Evolutionary conservation across 2,113 vertebrate species (phyloP).

Genomic region (Psophia crepitans): DNA sequence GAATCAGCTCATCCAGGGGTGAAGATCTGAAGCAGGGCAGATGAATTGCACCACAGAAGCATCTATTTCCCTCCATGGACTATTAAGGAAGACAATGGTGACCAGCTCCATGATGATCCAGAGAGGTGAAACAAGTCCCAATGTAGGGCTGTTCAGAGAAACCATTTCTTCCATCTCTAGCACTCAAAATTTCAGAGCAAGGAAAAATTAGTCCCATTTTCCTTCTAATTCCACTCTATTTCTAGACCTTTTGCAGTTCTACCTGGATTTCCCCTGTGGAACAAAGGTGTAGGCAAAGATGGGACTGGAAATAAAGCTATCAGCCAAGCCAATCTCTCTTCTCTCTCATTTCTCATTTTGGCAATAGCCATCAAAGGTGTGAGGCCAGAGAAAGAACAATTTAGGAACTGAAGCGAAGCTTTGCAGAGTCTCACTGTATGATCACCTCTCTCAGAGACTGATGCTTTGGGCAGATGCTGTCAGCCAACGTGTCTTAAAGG

Average conservation of each 20-base stretch:
- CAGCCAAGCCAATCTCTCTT: neutral
- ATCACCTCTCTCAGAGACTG: neutral
- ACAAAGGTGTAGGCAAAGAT: neutral
- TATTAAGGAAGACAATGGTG: neutral
- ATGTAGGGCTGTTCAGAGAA: neutral
- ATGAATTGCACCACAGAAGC: neutral
- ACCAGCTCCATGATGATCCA: neutral
- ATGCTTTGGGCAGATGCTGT: neutral
- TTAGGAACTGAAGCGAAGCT: neutral
- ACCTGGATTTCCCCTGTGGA: neutral
- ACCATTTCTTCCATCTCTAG: neutral
- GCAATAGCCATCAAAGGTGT: neutral
- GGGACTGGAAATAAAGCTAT: neutral
- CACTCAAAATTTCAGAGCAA: neutral
- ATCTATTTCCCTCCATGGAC: accelerated
- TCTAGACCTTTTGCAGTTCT: neutral
- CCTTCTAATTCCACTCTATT: neutral
- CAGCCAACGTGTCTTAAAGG: neutral
- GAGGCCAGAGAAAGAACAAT: neutral
- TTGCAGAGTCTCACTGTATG: neutral
- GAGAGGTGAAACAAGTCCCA: neutral
- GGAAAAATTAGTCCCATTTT: neutral
- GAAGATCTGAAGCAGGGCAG: neutral
- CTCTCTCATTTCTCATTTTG: neutral
- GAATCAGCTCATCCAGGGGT: neutral